These are phyloP conservation scores for Dynastes tityus DNA, from an alignment of 2,888 invertebrate species.

Conservation along the genomic window DNA sequence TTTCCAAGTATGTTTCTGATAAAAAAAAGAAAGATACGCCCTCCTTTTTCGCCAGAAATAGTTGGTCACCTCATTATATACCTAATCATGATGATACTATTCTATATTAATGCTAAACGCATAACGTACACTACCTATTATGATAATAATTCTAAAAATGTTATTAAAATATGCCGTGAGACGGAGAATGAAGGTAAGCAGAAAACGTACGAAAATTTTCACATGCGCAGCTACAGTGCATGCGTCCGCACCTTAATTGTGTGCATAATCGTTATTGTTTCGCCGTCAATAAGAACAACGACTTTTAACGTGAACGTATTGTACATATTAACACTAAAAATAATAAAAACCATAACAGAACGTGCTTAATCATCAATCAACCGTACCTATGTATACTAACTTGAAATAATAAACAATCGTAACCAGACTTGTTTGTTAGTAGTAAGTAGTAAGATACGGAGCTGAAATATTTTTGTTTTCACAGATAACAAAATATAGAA, in stretches of 20 bases:
- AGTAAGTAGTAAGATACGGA: slow-evolving; percentile 2
- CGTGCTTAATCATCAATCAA: slow-evolving; percentile 33
- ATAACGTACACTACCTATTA: too few species aligned
- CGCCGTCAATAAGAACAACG: slow-evolving; percentile 10
- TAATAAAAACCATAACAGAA: slow-evolving; percentile 34
- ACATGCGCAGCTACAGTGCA: not conserved
- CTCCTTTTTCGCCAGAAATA: too few species aligned
- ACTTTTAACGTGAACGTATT: slow-evolving; percentile 27
- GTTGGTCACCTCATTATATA: too few species aligned
- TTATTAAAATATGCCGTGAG: too few species aligned
- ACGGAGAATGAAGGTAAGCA: too few species aligned
- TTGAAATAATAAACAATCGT: slow-evolving; percentile 33
- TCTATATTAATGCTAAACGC: too few species aligned
- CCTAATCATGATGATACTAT: too few species aligned
- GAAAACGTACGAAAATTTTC: not conserved
- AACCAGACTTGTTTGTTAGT: slow-evolving; percentile 21
- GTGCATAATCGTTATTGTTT: slow-evolving; percentile 26
- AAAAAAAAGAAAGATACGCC: too few species aligned
- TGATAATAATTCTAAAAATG: too few species aligned
- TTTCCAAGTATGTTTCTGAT: too few species aligned
- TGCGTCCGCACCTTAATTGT: slow-evolving; percentile 4
- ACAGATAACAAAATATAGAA: slow-evolving; percentile 4
- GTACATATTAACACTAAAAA: slow-evolving; percentile 32
- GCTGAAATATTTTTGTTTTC: slow-evolving; percentile 27
- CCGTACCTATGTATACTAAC: slow-evolving; percentile 17